phyloP scores from a whole-genome alignment of 2,113 vertebrate genomes.

The Psittacara wagleri region DNA sequence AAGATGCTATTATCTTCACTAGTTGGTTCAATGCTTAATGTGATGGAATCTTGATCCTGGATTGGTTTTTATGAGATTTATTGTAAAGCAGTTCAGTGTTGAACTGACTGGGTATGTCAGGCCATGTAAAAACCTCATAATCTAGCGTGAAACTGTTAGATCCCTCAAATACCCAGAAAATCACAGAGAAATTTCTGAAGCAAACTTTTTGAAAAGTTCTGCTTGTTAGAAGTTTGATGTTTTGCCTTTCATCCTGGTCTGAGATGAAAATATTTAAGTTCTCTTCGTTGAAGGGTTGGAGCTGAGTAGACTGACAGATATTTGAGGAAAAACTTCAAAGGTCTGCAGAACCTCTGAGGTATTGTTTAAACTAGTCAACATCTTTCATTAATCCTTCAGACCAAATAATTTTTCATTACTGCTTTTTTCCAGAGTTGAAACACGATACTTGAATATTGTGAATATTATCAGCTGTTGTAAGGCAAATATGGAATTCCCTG shows the following conservation, averaged over 20 bases:
- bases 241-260: background rate
- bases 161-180: background rate
- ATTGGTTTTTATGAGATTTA: background rate
- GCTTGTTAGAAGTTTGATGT: background rate
- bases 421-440: background rate
- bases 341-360: background rate
- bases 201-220: background rate
- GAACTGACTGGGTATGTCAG: background rate
- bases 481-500: background rate
- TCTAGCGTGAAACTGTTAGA: background rate
- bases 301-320: background rate
- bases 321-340: background rate
- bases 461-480: background rate
- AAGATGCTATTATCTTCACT: background rate
- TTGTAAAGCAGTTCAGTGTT: background rate
- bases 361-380: background rate
- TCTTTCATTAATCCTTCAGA: background rate
- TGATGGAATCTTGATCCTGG: background rate
- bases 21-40: background rate
- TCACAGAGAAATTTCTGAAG: background rate
- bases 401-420: background rate
- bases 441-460: background rate
- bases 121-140: background rate
- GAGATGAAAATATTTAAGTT: background rate
- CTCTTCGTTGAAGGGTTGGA: background rate